phyloP scores from a whole-genome alignment of 2,113 vertebrate species.

The Cyphomyrus discorhynchus region DNA sequence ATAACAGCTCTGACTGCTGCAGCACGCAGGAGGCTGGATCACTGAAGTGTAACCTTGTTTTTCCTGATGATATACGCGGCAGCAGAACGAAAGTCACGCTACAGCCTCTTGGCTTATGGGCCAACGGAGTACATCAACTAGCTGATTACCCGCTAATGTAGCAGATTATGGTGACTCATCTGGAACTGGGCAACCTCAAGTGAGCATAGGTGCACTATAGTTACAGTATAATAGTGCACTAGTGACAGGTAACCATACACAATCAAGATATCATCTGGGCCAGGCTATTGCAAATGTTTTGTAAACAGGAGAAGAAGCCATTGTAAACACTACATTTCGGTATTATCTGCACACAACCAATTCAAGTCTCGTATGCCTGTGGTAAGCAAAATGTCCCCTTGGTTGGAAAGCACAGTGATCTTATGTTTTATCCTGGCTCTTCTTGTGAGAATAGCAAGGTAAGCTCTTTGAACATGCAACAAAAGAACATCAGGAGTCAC shows the following conservation, averaged over 20 bases:
- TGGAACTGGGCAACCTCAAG: not conserved
- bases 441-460: conserved; percentile 20
- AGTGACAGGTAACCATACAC: not conserved
- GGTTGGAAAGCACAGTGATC: not conserved
- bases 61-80: not conserved
- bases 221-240: not conserved
- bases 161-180: not conserved
- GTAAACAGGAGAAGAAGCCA: not conserved
- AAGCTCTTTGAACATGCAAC: conserved; percentile 24
- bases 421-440: conserved; percentile 1
- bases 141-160: not conserved
- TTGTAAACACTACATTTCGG: not conserved
- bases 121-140: not conserved
- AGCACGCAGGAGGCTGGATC: too few species aligned
- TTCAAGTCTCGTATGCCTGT: not conserved
- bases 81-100: too few species aligned
- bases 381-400: not conserved
- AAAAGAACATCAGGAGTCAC: not conserved
- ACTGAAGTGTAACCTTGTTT: not conserved
- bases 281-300: not conserved
- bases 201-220: not conserved
- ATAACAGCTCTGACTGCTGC: not conserved
- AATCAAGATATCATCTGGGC: not conserved
- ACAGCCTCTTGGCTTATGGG: not conserved
- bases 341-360: not conserved